Conservation (phyloP, 2,888 invertebrate species). For the Sicus ferrugineus region DNA sequence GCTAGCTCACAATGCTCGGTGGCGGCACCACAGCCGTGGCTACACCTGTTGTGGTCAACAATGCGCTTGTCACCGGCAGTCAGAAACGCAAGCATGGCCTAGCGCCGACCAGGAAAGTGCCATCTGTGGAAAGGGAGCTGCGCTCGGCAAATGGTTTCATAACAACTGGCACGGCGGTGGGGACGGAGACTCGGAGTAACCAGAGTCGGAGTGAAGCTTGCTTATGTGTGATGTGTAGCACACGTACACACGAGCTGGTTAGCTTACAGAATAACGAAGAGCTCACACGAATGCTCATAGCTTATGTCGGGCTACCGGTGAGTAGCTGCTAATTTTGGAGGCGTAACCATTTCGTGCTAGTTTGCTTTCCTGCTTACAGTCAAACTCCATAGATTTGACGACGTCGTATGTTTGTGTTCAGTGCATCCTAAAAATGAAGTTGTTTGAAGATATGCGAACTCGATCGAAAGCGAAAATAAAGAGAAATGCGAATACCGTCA, state of each 20-base stretch:
- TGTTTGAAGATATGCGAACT: not conserved
- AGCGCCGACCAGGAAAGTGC: conserved; percentile 10
- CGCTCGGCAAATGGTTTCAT: not conserved
- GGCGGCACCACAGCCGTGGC: not conserved
- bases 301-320: conserved; percentile 8
- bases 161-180: too few relatives aligned
- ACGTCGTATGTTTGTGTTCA: conserved; percentile 9
- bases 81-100: conserved; percentile 27
- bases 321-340: not conserved
- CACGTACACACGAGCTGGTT: conserved; percentile 11
- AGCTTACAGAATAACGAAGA: conserved; percentile 7
- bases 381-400: not conserved
- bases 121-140: not conserved
- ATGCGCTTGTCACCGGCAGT: conserved; percentile 16
- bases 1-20: too few relatives aligned
- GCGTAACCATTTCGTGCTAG: not conserved
- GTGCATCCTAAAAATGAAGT: conserved; percentile 12
- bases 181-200: too few relatives aligned
- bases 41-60: not conserved
- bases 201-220: too few relatives aligned
- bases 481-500: not conserved
- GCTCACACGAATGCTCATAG: conserved; percentile 9
- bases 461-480: not conserved
- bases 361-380: not conserved
- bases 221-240: not conserved